Base-by-base conservation (phyloP, 2,797 vertebrate genomes). In the Pagetopsis macropterus region DNA sequence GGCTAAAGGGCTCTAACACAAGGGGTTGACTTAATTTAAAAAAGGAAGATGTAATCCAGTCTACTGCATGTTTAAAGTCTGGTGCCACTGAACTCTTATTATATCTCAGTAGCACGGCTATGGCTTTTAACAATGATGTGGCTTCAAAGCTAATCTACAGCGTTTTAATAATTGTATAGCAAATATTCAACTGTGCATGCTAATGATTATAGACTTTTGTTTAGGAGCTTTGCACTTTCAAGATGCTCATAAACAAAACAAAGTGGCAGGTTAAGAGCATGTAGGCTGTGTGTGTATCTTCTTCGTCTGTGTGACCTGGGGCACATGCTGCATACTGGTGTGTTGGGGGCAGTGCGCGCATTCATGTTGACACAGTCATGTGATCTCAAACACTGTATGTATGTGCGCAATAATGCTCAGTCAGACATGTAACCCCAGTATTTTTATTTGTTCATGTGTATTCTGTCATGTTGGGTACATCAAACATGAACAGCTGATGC, bases 61-160 rank as follows among this genome's bases (percentile, higher is more conserved):
- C 64, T 78, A 45, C 65, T 81, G 91, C 91, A 93, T 93, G 92
- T 83, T 79, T 71, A 65, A 76, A 77, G 67, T 74, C 56, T 79
- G 61, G 48, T 79, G 82, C 46, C 69, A 72, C 74, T 79, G 55
- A 76, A 52, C n/a, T 78, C 19, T 70, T 70, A 27, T 70, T 52
- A 37, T 59, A 41, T 57, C 70, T 71, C 72, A 46, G n/a, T 40
- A 74, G 76, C 84, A 83, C 78, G 58, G 82, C 72, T 85, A 31
- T 72, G 44, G 78, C 90, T 88, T 72, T 79, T 62, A 73, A 81
- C 65, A 69, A 31, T 14, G 9, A 67, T 72, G 21, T 49, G 44
- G 61, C 75, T 79, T 87, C 51, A 52, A 78, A 59, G 66, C 63
- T 61, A 23, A 63, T 74, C 23, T 66, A 45, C 49, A 55, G 49